These are phyloP conservation scores for Menidia menidia DNA, from an alignment of 2,797 vertebrate species.

Conservation along the genomic window DNA sequence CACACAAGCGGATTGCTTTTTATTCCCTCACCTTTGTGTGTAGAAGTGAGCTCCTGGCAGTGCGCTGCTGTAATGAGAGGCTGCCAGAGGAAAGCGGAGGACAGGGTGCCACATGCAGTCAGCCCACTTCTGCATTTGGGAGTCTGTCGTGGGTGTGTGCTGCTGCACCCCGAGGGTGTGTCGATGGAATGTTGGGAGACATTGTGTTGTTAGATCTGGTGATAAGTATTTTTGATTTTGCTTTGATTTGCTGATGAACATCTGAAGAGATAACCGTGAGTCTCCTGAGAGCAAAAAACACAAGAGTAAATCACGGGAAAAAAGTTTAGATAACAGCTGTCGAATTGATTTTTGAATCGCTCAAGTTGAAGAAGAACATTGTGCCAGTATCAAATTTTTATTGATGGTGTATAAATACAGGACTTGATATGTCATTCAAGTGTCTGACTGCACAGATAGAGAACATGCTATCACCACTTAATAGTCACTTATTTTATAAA, in stretches of 20 bases:
- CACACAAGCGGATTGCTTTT: constrained; percentile 38
- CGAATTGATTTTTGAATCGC: neutral
- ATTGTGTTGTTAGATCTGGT: neutral
- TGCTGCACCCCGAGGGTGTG: constrained; percentile 11
- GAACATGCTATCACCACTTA: constrained; percentile 21
- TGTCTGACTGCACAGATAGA: constrained; percentile 42
- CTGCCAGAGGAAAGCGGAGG: constrained; percentile 24
- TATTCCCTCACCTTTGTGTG: neutral
- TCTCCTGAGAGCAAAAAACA: neutral
- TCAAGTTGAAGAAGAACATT: constrained; percentile 25
- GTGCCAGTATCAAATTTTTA: constrained; percentile 69
- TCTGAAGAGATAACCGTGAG: neutral
- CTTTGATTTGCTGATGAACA: neutral
- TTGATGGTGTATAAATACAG: constrained; percentile 67
- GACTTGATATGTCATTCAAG: constrained; percentile 10
- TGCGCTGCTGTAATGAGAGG: constrained; percentile 49
- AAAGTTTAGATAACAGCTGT: neutral
- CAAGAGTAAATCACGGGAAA: neutral
- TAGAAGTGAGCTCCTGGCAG: neutral
- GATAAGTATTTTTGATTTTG: no score
- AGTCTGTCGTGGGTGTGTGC: constrained; percentile 24
- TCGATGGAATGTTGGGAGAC: neutral
- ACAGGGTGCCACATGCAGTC: constrained; percentile 7
- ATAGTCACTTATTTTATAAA: constrained; percentile 20
- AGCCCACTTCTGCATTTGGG: constrained; percentile 8